Evolutionary conservation across 2,113 vertebrate genomes (phyloP).

Genomic region (Tragelaphus strepsiceros): DNA sequence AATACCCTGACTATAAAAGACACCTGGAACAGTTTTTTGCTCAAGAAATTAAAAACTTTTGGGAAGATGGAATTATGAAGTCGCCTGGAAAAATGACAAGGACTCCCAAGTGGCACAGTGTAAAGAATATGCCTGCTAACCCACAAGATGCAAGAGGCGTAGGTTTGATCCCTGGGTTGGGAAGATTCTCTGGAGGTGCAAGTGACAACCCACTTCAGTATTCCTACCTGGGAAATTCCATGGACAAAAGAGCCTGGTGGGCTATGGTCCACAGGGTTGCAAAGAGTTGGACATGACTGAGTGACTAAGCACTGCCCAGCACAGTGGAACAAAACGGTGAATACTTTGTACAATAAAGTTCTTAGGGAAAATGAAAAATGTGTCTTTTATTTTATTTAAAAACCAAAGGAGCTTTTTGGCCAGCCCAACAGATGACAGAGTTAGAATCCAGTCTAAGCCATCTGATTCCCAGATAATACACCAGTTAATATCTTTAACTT

Average conservation of each 20-base stretch:
- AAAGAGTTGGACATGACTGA: background rate
- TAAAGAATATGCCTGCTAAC: background rate
- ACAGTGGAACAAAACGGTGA: background rate
- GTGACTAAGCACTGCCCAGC: background rate
- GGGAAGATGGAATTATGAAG: background rate
- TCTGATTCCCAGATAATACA: background rate
- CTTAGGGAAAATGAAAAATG: background rate
- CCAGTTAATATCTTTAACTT: background rate
- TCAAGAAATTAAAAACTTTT: background rate
- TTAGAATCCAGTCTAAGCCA: background rate
- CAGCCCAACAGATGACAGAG: background rate
- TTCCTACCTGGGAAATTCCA: background rate
- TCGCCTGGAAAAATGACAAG: background rate
- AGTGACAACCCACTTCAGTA: background rate
- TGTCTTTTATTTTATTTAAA: background rate
- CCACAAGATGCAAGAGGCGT: background rate
- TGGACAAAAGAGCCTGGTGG: background rate
- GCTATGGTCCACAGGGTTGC: background rate
- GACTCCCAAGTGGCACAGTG: background rate
- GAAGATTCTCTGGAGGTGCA: background rate
- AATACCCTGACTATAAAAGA: background rate
- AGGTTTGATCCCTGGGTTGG: background rate
- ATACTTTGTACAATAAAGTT: background rate
- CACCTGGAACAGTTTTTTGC: background rate
- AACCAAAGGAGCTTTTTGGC: background rate